Evolutionary conservation across 2,888 invertebrate species (phyloP).

Genomic region (Isotomurus palustris): DNA sequence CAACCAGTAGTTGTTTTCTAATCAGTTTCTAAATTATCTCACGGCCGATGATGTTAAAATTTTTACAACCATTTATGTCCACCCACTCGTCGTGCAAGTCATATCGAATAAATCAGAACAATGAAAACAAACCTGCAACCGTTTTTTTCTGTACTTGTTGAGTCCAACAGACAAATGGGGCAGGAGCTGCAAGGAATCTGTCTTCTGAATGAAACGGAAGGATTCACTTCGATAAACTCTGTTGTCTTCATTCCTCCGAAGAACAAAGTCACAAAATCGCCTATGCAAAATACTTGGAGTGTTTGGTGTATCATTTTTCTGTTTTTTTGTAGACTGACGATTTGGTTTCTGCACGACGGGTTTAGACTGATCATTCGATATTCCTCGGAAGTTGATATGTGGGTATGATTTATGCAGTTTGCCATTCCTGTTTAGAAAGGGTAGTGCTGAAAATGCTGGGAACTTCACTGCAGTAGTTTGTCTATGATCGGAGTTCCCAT

Average conservation of each 20-base stretch:
- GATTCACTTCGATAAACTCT: slow-evolving; percentile 44
- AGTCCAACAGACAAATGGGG: slow-evolving; percentile 27
- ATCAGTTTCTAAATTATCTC: neutral
- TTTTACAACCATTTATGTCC: neutral
- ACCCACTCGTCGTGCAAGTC: neutral
- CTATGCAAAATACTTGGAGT: slow-evolving; percentile 27
- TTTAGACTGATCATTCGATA: neutral
- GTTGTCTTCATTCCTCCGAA: slow-evolving; percentile 41
- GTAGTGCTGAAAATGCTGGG: neutral
- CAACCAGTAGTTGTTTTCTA: neutral
- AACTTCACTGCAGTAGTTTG: neutral
- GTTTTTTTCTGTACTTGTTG: slow-evolving; percentile 25
- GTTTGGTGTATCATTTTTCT: slow-evolving; percentile 32
- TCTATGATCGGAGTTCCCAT: neutral
- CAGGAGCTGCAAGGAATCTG: slow-evolving; percentile 31
- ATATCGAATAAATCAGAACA: neutral
- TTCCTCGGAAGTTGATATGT: slow-evolving; percentile 1
- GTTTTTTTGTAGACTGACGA: slow-evolving; percentile 9
- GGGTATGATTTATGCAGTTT: slow-evolving; percentile 10
- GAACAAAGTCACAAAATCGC: slow-evolving; percentile 39
- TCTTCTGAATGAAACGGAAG: slow-evolving; percentile 45
- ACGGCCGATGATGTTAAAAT: no score
- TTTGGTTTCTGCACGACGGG: slow-evolving; percentile 1
- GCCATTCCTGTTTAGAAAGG: slow-evolving; percentile 7
- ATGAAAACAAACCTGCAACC: slow-evolving; percentile 5